phyloP scores from a whole-genome alignment of 2,113 vertebrate genomes.

The Lathamus discolor region DNA sequence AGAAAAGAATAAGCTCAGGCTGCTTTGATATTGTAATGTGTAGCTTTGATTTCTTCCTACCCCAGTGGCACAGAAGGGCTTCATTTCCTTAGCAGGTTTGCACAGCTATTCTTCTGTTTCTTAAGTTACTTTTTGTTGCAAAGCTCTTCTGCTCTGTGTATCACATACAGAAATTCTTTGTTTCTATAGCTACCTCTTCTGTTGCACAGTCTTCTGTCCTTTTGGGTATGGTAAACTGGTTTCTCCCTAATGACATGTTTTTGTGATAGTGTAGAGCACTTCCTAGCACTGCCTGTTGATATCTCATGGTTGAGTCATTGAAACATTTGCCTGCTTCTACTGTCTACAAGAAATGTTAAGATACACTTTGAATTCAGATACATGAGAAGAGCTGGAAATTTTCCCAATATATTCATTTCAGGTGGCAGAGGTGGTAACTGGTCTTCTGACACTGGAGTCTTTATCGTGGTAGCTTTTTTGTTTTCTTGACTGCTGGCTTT shows the following conservation, averaged over 20 bases:
- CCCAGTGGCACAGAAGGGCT: background rate
- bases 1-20: background rate
- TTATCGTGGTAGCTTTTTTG: background rate
- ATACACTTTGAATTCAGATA: background rate
- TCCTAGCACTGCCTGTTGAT: background rate
- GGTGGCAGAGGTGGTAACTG: background rate
- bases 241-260: background rate
- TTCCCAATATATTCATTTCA: background rate
- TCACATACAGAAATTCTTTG: background rate
- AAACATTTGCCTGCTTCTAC: background rate
- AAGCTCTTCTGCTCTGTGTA: background rate
- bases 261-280: background rate
- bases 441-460: background rate
- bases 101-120: background rate
- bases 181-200: background rate
- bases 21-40: background rate
- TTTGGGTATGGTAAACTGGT: background rate
- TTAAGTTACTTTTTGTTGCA: background rate
- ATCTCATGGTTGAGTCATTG: background rate
- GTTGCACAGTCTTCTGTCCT: background rate
- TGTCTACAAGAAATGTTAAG: background rate
- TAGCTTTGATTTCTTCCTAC: background rate
- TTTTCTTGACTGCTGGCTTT: background rate
- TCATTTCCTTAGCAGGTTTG: background rate
- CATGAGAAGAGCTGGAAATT: rapidly evolving